Evolutionary conservation across 2,888 invertebrate genomes (phyloP).

Genomic region (Drosophila kambysellisi): DNA sequence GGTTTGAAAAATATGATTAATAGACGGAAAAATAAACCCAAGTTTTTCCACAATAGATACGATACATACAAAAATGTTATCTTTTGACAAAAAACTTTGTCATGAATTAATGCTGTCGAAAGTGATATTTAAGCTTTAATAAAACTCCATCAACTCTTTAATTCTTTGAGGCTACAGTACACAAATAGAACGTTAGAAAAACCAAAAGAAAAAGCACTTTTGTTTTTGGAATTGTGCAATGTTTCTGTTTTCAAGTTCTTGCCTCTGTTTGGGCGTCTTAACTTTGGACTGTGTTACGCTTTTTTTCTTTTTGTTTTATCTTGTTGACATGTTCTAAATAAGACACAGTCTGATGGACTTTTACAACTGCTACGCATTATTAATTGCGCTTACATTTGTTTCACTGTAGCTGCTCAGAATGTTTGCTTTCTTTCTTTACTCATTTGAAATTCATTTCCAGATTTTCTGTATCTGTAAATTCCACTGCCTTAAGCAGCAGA

Average conservation of each 20-base stretch:
- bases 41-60: background rate
- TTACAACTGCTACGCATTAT: slow-evolving; percentile 48
- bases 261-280: slow-evolving; percentile 16
- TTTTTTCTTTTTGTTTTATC: slow-evolving; percentile 17
- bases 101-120: background rate
- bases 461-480: slow-evolving; percentile 23
- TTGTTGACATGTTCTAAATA: slow-evolving; percentile 59
- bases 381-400: slow-evolving; percentile 59
- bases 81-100: background rate
- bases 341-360: slow-evolving; percentile 12
- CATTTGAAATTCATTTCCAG: slow-evolving; percentile 29
- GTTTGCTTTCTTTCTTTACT: slow-evolving; percentile 54
- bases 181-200: slow-evolving; percentile 31
- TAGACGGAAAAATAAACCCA: background rate
- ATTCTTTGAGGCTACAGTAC: background rate
- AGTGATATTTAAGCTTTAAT: background rate
- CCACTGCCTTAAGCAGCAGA: slow-evolving; percentile 29
- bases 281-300: slow-evolving; percentile 35
- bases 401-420: slow-evolving; percentile 35
- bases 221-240: slow-evolving; percentile 17
- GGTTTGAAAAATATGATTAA: background rate
- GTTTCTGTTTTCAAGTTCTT: slow-evolving; percentile 10
- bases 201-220: slow-evolving; percentile 7
- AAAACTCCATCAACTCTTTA: background rate
- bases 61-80: background rate